Evolutionary conservation across 37 sponge, comb jelly and placozoan species (phyloP).

Genomic region (Cladorhizidae sp.): DNA sequence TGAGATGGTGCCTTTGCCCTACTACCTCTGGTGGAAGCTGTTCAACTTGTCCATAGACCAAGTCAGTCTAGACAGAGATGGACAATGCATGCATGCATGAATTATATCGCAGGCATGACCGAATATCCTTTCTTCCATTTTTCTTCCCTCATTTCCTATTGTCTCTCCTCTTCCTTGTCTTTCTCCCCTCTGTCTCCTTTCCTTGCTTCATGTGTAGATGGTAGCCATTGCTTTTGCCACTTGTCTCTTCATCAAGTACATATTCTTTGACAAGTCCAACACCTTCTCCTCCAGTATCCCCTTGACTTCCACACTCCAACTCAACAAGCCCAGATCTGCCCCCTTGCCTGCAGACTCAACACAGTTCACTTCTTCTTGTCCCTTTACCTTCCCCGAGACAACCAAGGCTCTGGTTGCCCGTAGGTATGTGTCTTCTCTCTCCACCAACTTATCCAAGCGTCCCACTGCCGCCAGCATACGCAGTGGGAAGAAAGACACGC

Average conservation of each 20-base stretch:
- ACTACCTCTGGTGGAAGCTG: conserved; percentile 66
- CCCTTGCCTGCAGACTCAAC: background rate
- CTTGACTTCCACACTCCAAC: conserved; percentile 15
- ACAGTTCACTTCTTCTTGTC: no score
- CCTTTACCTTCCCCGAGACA: background rate
- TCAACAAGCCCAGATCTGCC: background rate
- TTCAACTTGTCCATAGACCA: conserved; percentile 64
- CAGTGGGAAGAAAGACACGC: no score
- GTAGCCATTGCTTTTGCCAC: conserved; percentile 39
- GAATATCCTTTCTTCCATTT: no score
- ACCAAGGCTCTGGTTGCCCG: no score
- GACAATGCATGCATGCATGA: background rate
- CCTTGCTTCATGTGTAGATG: conserved; percentile 23
- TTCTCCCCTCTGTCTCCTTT: background rate
- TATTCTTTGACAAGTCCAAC: conserved; percentile 61
- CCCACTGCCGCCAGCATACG: no score
- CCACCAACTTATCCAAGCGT: no score
- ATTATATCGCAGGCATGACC: no score
- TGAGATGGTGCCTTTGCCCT: conserved; percentile 60
- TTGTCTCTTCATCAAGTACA: conserved; percentile 68
- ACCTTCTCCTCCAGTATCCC: conserved; percentile 28
- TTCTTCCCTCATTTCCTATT: no score
- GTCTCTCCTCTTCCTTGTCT: background rate
- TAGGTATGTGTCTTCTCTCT: no score
- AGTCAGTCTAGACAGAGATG: background rate